These are phyloP conservation scores for Rhinogobio ventralis DNA, from an alignment of 2,797 vertebrate species.

Conservation along the genomic window DNA sequence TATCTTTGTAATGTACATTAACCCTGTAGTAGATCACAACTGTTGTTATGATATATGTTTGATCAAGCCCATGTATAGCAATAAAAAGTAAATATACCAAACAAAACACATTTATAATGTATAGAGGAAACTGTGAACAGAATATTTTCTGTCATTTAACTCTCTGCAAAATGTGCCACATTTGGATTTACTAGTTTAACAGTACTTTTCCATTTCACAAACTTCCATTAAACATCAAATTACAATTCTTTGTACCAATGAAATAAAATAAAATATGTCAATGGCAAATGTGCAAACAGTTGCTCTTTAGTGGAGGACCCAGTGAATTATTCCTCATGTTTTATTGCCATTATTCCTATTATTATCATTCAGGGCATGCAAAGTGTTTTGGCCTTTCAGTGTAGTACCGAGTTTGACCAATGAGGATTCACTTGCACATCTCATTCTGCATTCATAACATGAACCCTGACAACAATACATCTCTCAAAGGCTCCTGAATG, in stretches of 20 bases:
- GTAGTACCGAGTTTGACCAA: constrained; percentile 83
- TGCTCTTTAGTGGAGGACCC: constrained; percentile 86
- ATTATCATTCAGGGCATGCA: constrained; percentile 90
- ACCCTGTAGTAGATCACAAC: background rate
- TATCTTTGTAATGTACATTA: background rate
- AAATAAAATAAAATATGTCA: constrained; percentile 83
- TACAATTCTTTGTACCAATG: constrained; percentile 62
- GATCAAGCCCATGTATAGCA: background rate
- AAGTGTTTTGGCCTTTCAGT: constrained; percentile 88
- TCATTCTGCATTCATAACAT: constrained; percentile 90
- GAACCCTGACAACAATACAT: constrained; percentile 90
- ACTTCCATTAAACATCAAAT: background rate
- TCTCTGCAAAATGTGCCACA: background rate
- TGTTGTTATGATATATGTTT: background rate
- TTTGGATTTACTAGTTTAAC: background rate
- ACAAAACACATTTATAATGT: background rate
- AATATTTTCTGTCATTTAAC: background rate
- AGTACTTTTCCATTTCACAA: background rate
- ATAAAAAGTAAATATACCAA: background rate
- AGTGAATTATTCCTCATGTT: constrained; percentile 87
- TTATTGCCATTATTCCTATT: constrained; percentile 83
- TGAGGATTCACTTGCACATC: constrained; percentile 78
- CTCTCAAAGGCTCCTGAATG: constrained; percentile 91
- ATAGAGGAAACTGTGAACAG: background rate
- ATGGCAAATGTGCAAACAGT: constrained; percentile 87